Base-by-base conservation (phyloP, 2,888 invertebrate species). In the Junonia oenone region DNA sequence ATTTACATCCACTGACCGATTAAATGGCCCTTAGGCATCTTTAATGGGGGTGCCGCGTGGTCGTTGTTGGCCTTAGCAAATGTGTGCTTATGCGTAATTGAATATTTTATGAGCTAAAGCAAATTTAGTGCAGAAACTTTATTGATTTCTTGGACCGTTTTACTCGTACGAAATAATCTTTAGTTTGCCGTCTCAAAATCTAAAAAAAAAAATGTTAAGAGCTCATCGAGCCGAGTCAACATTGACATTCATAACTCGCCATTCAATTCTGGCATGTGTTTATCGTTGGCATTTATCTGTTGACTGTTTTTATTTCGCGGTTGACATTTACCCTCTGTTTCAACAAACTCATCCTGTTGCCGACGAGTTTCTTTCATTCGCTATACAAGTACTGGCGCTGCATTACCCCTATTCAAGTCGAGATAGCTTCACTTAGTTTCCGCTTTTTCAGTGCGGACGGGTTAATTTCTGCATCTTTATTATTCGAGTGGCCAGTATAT, bases 1-100 rank as follows among this genome's bases (percentile, higher is more conserved):
- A 89, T 89, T 89, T 90, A 89, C 90, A 89, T 90, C 83, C 84
- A 85, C 90, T 90, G 90, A 90, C 90, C 90, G 89, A 90, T 89
- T 90, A 90, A 89, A 90, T 88, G 88, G 88, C 90, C 90, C 88
- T 89, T 88, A 88, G 89, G 90, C 88, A 85, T 87, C 90, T 89
- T 89, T 89, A 90, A 89, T 89, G 88, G 90, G 89, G 88, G 88
- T 86, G 81, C 90, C 90, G 89, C 87, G 83, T 89, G 89, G 87
- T 88, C 86, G 89, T 85, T 85, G 90, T 86, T 86, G 76, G 88
- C 86, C 86, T 86, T 83, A 82, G 79, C 85, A 83, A 89, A 87
- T 89, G 90, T 88, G 88, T 89, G 81, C 90, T 84, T 88, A 87
- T 87, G 87, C 84, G 88, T 89, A 89, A 89, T 90, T 90, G 90